These are phyloP conservation scores for Rhizomys pruinosus DNA, from an alignment of 2,113 vertebrate species.

Conservation along the genomic window DNA sequence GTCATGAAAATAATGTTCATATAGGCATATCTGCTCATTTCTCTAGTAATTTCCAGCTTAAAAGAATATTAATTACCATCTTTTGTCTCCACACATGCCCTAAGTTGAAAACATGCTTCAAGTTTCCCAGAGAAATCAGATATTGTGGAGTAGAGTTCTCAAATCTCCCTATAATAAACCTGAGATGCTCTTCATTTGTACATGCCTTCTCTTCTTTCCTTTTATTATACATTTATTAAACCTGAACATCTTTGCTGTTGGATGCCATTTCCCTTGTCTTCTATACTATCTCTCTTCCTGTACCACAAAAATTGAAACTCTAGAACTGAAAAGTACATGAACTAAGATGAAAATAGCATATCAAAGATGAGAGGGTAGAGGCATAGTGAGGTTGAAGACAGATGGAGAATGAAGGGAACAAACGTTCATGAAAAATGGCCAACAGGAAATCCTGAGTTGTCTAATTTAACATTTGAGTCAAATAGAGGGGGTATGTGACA, in stretches of 20 bases:
- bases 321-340: slow-evolving; percentile 17
- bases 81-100: background rate
- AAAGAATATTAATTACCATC: background rate
- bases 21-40: background rate
- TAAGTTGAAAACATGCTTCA: slow-evolving; percentile 17
- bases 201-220: background rate
- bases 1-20: background rate
- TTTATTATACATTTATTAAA: background rate
- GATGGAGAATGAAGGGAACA: slow-evolving; percentile 28
- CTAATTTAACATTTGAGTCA: background rate
- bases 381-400: slow-evolving; percentile 7
- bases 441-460: background rate
- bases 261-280: background rate
- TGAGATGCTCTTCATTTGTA: background rate
- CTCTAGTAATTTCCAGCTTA: slow-evolving; percentile 10
- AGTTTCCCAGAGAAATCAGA: slow-evolving; percentile 26
- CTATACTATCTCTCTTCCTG: background rate
- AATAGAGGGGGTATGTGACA: background rate
- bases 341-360: slow-evolving; percentile 34
- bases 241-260: background rate
- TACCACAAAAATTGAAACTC: background rate
- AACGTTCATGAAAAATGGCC: slow-evolving; percentile 10
- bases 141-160: background rate
- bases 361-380: background rate
- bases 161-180: background rate